A percentile compares a stretch with the other conserved stretches of the same genome.
Conservation (phyloP, 2,888 invertebrate species). For the Xylota sylvarum region DNA sequence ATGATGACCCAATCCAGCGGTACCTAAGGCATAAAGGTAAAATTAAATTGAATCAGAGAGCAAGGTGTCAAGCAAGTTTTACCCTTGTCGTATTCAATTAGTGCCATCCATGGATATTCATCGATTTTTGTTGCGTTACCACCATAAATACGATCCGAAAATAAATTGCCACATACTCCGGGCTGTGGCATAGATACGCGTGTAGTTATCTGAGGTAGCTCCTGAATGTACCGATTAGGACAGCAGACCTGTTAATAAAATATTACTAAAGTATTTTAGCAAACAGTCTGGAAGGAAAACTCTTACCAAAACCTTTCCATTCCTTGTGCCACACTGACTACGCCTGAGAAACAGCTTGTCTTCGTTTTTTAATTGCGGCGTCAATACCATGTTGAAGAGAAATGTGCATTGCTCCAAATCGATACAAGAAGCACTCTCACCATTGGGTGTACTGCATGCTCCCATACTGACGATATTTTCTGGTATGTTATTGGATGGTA, state of each 20-base stretch:
- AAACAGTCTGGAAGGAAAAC: too few relatives aligned
- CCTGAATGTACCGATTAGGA: conserved; percentile 80
- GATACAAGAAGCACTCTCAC: conserved; percentile 82
- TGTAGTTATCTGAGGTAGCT: conserved; percentile 71
- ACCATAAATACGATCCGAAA: conserved; percentile 87
- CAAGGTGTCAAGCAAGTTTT: too few relatives aligned
- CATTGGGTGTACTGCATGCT: conserved; percentile 82
- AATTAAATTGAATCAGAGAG: not conserved
- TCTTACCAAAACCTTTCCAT: conserved; percentile 87
- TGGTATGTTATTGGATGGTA: not conserved
- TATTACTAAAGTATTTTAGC: not conserved
- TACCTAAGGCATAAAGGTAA: conserved; percentile 75
- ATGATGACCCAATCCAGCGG: conserved; percentile 86
- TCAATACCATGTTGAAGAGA: conserved; percentile 80
- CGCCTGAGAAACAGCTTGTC: conserved; percentile 85
- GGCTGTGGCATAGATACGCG: conserved; percentile 84
- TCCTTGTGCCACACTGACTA: conserved; percentile 89
- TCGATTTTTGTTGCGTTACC: conserved; percentile 87
- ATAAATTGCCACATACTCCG: conserved; percentile 86
- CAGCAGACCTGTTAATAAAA: conserved; percentile 80
- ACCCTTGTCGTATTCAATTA: conserved; percentile 85
- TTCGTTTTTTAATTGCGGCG: conserved; percentile 79
- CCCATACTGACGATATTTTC: conserved; percentile 80
- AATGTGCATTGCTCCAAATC: conserved; percentile 82
- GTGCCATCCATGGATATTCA: conserved; percentile 87